Base-by-base conservation (phyloP, 2,888 invertebrate genomes). In the Amaurobius ferox region DNA sequence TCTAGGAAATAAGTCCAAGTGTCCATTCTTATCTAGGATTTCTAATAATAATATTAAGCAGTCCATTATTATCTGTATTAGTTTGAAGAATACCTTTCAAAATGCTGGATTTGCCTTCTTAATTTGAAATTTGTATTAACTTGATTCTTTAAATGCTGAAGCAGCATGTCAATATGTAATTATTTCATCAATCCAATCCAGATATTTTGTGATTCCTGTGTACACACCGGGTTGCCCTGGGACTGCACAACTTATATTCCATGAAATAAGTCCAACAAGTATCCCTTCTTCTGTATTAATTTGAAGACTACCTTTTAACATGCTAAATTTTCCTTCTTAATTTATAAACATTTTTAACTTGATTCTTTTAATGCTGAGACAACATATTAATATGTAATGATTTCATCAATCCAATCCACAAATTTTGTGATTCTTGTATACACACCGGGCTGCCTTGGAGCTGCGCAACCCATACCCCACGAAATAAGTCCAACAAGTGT, bases 401-500 rank as follows among this genome's bases (percentile, higher is more conserved):
- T 79, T 16, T 73, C 35, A 13, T 79, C 35, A 11, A 87, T 79
- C 86, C 86, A 88, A 13, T 88, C 76, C 7, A 78, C 70, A 29
- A 74, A 88, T 35, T 74, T 48, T 1, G 86, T 55, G 16, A 88
- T 79, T 48, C 86, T 68, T 1, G 86, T 88, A 35, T 88, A 88
- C 0, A 88, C 88, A n/a, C 88, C 88, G 0, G 88, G 88, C 35
- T 79, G 74, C 9, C 64, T 80, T 16, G 86, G 79, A 23, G 74
- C 72, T 19, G 86, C 88, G 48, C 88, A 88, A 1, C 73, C 79
- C 64, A 76, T 79, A 11, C 88, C 86, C 88, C 86, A 86, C n/a
- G 88, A 88, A 29, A 88, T 79, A 9, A 80, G 39, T 13, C 88
- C 88, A 39, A 80, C 77, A 13, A 88, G 30, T 0, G 39, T 32